phyloP scores from a whole-genome alignment of 2,888 invertebrate genomes.

The Drosophila niveifrons region DNA sequence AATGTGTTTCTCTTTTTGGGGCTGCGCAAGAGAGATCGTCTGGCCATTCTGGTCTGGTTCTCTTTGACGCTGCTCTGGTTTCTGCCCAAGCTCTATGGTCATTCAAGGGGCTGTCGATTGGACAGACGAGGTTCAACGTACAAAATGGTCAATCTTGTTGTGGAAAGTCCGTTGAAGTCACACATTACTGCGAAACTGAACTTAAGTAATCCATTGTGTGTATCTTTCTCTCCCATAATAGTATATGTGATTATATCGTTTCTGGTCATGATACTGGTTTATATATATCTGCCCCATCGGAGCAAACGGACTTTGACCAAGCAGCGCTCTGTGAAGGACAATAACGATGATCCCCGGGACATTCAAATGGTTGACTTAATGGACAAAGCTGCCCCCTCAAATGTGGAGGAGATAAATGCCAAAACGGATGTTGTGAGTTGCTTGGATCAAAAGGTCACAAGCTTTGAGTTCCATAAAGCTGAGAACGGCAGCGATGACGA shows the following conservation, averaged over 20 bases:
- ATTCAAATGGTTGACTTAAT: constrained; percentile 44
- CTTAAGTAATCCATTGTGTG: neutral
- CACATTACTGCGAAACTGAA: neutral
- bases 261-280: constrained; percentile 34
- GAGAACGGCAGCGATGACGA: constrained; percentile 24
- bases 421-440: neutral
- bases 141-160: constrained; percentile 36
- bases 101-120: constrained; percentile 32
- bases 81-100: constrained; percentile 46
- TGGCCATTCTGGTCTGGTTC: constrained; percentile 44
- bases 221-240: constrained; percentile 2
- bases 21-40: constrained; percentile 58
- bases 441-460: constrained; percentile 38
- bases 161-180: constrained; percentile 38
- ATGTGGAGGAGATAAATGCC: neutral
- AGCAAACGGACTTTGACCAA: neutral
- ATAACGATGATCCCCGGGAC: constrained; percentile 9
- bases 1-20: constrained; percentile 54
- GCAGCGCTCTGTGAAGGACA: neutral
- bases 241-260: constrained; percentile 50
- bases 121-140: constrained; percentile 49
- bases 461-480: constrained; percentile 46
- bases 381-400: constrained; percentile 12
- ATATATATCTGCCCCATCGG: constrained; percentile 26
- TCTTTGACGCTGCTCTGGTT: constrained; percentile 53